Evolutionary conservation across 2,888 invertebrate species (phyloP).

Genomic region (Agelastica alni): DNA sequence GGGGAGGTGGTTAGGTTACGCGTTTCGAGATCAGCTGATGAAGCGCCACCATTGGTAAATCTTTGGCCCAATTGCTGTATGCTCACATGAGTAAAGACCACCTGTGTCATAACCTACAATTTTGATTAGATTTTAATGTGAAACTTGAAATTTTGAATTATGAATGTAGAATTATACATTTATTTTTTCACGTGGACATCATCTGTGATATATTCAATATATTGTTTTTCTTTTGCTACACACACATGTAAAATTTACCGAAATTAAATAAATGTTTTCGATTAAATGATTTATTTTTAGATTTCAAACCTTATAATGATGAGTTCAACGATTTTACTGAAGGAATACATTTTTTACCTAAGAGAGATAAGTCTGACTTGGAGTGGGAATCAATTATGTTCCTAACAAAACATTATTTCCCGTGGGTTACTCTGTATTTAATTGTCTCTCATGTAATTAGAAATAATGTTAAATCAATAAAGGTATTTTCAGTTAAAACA

Average conservation of each 20-base stretch:
- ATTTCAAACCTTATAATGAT: constrained; percentile 54
- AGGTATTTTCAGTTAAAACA: constrained; percentile 24
- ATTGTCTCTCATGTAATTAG: constrained; percentile 60
- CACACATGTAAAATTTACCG: constrained; percentile 40
- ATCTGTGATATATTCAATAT: constrained; percentile 63
- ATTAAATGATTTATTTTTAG: constrained; percentile 43
- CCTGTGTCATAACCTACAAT: too few relatives aligned
- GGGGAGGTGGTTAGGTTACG: too few relatives aligned
- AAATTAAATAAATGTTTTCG: neutral
- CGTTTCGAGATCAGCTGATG: too few relatives aligned
- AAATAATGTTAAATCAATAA: constrained; percentile 32
- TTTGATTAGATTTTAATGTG: too few relatives aligned
- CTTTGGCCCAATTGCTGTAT: too few relatives aligned
- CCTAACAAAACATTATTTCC: constrained; percentile 59
- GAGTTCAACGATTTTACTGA: constrained; percentile 60
- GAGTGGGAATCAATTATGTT: constrained; percentile 73
- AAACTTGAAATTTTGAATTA: too few relatives aligned
- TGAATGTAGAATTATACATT: constrained; percentile 34
- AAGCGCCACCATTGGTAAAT: too few relatives aligned
- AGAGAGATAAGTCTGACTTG: constrained; percentile 69
- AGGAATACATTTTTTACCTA: constrained; percentile 63
- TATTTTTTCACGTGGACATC: constrained; percentile 62
- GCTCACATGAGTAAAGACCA: too few relatives aligned
- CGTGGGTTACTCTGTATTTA: constrained; percentile 63
- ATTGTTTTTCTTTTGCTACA: constrained; percentile 60